These are phyloP conservation scores for Bombus fervidus DNA, from an alignment of 1,140 invertebrate species.

Conservation along the genomic window DNA sequence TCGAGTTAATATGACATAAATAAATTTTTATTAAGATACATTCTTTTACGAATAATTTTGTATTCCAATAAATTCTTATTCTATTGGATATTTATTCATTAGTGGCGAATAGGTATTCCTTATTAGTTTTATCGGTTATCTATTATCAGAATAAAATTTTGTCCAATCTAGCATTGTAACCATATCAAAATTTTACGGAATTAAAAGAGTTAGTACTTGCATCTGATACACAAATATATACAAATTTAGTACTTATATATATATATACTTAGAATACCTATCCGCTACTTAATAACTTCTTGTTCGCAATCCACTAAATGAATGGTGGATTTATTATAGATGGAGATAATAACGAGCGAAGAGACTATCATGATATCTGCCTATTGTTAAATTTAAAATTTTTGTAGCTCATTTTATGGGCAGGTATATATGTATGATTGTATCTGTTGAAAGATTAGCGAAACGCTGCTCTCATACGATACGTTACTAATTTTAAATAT, in stretches of 20 bases:
- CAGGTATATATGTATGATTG: not conserved
- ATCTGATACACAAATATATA: not conserved
- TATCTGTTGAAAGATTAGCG: not conserved
- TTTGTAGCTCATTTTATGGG: not conserved
- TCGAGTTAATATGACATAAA: no score
- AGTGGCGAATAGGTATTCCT: no score
- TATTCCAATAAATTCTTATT: no score
- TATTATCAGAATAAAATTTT: no score
- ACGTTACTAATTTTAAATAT: no score
- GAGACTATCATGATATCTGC: no score
- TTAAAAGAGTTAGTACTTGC: no score
- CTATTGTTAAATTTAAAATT: not conserved
- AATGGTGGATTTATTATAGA: not conserved
- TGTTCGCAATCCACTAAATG: not conserved
- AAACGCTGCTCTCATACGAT: not conserved
- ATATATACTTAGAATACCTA: not conserved
- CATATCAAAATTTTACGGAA: not conserved
- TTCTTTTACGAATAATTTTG: no score
- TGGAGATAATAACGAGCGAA: not conserved
- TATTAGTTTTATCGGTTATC: no score
- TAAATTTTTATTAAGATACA: no score
- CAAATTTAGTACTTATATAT: not conserved
- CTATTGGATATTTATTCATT: no score
- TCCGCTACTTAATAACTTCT: not conserved
- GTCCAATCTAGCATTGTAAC: no score